These are phyloP conservation scores for Ochropleura plecta DNA, from an alignment of 2,888 invertebrate species.

Conservation along the genomic window DNA sequence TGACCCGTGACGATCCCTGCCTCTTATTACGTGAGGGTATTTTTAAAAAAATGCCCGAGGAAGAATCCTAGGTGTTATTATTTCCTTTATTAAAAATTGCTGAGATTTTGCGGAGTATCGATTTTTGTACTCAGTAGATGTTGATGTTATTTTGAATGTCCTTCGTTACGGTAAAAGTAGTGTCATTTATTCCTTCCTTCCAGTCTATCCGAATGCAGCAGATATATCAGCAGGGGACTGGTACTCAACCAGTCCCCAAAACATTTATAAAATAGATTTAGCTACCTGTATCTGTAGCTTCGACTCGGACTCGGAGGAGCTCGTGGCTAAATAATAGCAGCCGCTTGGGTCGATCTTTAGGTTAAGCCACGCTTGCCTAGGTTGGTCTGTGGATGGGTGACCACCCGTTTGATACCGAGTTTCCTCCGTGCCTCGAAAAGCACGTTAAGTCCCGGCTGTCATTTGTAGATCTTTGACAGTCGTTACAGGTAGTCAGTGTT, in stretches of 20 bases:
- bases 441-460: no score
- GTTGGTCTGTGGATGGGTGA: no score
- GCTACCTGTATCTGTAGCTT: background rate
- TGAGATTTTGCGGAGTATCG: slow-evolving; percentile 49
- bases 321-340: no score
- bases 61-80: slow-evolving; percentile 63
- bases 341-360: no score
- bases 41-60: slow-evolving; percentile 59
- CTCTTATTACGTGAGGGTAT: slow-evolving; percentile 78
- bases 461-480: no score
- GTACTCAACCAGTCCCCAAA: no score
- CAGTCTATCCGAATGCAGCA: background rate
- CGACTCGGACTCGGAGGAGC: no score
- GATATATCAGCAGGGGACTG: no score
- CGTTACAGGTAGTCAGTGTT: no score
- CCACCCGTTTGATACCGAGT: no score
- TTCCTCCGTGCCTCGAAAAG: no score
- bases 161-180: background rate
- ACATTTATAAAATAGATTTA: background rate
- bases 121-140: slow-evolving; percentile 30
- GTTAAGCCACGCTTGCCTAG: no score
- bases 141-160: background rate
- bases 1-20: slow-evolving; percentile 75
- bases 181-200: background rate
- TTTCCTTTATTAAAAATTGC: slow-evolving; percentile 67